phyloP scores from a whole-genome alignment of 2,797 vertebrate genomes.

The Typhlichthys subterraneus region DNA sequence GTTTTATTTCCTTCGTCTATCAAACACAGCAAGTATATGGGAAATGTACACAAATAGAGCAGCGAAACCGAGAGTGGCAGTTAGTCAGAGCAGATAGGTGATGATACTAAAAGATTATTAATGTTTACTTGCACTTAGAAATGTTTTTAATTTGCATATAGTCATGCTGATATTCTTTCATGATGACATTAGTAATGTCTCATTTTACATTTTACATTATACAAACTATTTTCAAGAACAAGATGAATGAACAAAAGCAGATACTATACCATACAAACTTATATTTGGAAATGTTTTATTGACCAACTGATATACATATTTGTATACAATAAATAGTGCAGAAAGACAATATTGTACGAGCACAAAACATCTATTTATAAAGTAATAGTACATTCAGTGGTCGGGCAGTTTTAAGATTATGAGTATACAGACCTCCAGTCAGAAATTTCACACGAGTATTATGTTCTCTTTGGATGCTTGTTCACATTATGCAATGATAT shows the following conservation, averaged over 20 bases:
- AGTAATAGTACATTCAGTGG: conserved; percentile 28
- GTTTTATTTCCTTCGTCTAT: conserved; percentile 57
- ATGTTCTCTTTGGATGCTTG: conserved; percentile 46
- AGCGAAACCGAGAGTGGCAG: conserved; percentile 14
- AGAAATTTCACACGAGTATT: conserved; percentile 52
- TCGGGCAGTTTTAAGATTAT: conserved; percentile 13
- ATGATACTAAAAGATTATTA: not conserved
- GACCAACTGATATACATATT: conserved; percentile 50
- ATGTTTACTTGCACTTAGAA: not conserved
- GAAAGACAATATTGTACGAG: conserved; percentile 42
- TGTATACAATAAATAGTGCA: conserved; percentile 68
- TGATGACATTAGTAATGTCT: not conserved
- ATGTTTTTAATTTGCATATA: conserved; percentile 18
- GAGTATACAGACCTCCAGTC: conserved; percentile 28
- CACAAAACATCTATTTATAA: conserved; percentile 32
- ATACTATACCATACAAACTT: not conserved
- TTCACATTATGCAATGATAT: no score
- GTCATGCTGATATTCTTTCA: conserved; percentile 13
- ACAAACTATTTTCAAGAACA: no score
- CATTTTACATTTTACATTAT: not conserved
- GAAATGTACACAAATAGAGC: conserved; percentile 2
- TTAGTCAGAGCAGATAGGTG: conserved; percentile 1
- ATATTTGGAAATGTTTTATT: conserved; percentile 67
- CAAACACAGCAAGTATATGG: conserved; percentile 39
- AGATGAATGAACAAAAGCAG: not conserved